Percentiles rank a stretch among this genome's conserved stretches.
Evolutionary conservation across 2,888 invertebrate genomes (phyloP).

Genomic region (Limnephilus auricula): DNA sequence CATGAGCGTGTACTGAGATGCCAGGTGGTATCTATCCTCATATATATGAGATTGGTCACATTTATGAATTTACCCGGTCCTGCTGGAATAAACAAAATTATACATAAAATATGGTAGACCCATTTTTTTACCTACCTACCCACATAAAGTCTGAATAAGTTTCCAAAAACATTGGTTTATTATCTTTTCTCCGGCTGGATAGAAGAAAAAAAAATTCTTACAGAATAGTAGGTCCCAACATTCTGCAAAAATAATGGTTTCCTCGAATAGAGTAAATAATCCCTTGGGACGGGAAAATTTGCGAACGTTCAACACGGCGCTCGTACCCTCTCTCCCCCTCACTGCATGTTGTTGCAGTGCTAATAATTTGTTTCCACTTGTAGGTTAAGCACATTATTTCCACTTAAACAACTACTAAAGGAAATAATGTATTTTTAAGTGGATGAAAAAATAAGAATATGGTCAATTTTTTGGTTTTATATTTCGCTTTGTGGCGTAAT

Average conservation of each 20-base stretch:
- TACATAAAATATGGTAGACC: no score
- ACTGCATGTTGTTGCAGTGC: slow-evolving; percentile 2
- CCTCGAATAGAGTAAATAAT: neutral
- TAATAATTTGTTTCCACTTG: neutral
- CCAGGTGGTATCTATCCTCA: no score
- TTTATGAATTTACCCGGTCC: no score
- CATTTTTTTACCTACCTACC: no score
- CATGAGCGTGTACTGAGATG: no score
- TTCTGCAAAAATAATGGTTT: neutral
- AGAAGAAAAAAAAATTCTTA: neutral
- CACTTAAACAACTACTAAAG: neutral
- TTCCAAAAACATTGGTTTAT: neutral
- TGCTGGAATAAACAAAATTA: no score
- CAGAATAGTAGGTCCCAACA: neutral
- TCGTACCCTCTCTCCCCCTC: neutral
- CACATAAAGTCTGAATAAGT: neutral
- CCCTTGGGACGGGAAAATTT: neutral
- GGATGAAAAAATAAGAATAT: no score
- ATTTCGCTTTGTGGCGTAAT: no score
- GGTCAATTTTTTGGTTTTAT: no score
- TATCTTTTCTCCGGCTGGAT: neutral
- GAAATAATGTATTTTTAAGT: neutral
- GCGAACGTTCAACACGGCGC: neutral
- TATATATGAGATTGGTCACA: no score
- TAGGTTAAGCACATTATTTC: neutral